These are phyloP conservation scores for Percopsis omiscomaycus DNA, from an alignment of 2,797 vertebrate species.

Conservation along the genomic window DNA sequence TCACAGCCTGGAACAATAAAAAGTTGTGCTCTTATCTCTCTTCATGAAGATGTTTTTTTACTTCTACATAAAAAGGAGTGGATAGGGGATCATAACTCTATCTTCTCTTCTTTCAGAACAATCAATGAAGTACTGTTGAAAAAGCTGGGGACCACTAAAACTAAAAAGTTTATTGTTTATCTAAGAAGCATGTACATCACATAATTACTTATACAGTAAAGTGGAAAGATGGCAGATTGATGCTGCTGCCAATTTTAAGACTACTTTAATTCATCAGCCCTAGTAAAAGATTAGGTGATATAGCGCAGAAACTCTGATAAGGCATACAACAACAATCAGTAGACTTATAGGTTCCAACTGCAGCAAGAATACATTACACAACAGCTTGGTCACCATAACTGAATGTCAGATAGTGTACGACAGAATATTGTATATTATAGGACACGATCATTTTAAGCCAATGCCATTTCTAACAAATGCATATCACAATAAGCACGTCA, in stretches of 20 bases:
- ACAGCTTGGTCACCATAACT: not conserved
- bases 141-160: slow-evolving; percentile 1
- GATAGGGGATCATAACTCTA: no score
- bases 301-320: not conserved
- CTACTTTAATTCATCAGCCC: not conserved
- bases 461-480: slow-evolving; percentile 11
- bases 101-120: no score
- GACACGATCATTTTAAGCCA: slow-evolving; percentile 12
- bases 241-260: no score
- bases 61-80: no score
- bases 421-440: not conserved
- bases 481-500: slow-evolving; percentile 3
- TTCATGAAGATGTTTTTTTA: no score
- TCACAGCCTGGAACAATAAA: no score
- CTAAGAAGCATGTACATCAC: slow-evolving; percentile 11
- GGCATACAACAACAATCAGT: not conserved
- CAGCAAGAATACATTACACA: not conserved
- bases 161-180: slow-evolving; percentile 25
- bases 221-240: not conserved
- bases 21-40: no score
- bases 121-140: not conserved
- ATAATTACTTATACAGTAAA: not conserved
- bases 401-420: not conserved
- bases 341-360: not conserved
- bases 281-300: not conserved